Evolutionary conservation across 2,113 vertebrate genomes (phyloP).

Genomic region (Lampris megalopsis): DNA sequence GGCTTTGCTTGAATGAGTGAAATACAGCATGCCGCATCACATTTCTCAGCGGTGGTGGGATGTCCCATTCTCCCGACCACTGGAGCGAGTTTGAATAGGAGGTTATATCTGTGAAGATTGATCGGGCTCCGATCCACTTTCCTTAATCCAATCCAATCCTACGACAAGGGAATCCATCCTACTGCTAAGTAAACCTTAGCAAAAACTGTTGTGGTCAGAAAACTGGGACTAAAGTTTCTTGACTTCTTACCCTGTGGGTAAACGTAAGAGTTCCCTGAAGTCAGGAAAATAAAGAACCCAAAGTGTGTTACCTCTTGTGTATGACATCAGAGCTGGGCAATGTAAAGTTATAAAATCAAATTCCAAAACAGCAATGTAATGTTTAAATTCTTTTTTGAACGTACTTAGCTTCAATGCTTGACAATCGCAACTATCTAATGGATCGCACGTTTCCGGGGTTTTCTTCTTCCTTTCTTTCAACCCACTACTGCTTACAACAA

Average conservation of each 20-base stretch:
- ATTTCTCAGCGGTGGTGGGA: not conserved
- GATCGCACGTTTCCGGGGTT: too few relatives aligned
- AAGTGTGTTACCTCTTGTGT: slow-evolving; percentile 11
- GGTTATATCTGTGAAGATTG: not conserved
- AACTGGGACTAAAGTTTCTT: slow-evolving; percentile 32
- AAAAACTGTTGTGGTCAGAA: slow-evolving; percentile 23
- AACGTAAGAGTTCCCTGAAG: slow-evolving; percentile 53
- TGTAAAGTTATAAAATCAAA: too few relatives aligned
- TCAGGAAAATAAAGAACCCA: slow-evolving; percentile 59
- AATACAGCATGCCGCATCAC: not conserved
- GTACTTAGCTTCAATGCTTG: too few relatives aligned
- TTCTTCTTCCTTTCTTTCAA: too few relatives aligned
- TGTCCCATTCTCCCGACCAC: slow-evolving; percentile 8
- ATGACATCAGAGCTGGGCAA: not conserved
- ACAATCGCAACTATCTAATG: too few relatives aligned
- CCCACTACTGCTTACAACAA: too few relatives aligned
- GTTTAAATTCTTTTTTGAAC: too few relatives aligned
- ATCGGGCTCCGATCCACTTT: not conserved
- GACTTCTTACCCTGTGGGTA: slow-evolving; percentile 55
- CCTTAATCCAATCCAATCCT: not conserved
- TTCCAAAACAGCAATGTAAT: too few relatives aligned
- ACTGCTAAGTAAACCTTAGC: not conserved
- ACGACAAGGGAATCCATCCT: not conserved
- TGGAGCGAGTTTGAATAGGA: not conserved
- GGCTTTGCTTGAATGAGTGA: not conserved